Conservation (phyloP, 1,140 invertebrate species). For the Apis florea region DNA sequence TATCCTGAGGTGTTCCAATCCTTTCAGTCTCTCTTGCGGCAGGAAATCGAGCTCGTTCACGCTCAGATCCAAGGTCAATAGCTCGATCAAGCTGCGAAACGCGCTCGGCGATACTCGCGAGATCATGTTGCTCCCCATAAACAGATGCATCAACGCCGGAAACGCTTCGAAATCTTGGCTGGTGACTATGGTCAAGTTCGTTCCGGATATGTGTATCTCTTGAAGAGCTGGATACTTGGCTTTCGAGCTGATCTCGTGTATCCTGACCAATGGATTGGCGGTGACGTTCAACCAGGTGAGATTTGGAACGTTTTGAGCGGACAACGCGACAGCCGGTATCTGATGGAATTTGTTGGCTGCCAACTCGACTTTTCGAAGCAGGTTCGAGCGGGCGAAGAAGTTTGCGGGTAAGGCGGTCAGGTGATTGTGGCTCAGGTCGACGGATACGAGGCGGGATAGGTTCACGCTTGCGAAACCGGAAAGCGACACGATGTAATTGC, state of each 20-base stretch:
- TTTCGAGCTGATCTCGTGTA: slow-evolving; percentile 84
- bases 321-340: slow-evolving; percentile 89
- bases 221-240: slow-evolving; percentile 86
- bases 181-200: slow-evolving; percentile 91
- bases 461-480: slow-evolving; percentile 88
- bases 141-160: slow-evolving; percentile 87
- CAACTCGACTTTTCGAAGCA: slow-evolving; percentile 88
- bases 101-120: slow-evolving; percentile 91
- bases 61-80: slow-evolving; percentile 90
- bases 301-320: slow-evolving; percentile 86
- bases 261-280: slow-evolving; percentile 88
- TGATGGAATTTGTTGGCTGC: slow-evolving; percentile 90
- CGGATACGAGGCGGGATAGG: slow-evolving; percentile 85
- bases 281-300: slow-evolving; percentile 90
- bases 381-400: slow-evolving; percentile 87
- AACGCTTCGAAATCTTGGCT: slow-evolving; percentile 94
- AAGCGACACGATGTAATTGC: slow-evolving; percentile 87
- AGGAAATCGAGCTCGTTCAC: slow-evolving; percentile 91
- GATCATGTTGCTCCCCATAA: slow-evolving; percentile 88
- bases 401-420: slow-evolving; percentile 88
- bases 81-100: slow-evolving; percentile 87
- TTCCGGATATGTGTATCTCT: slow-evolving; percentile 90
- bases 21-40: slow-evolving; percentile 91
- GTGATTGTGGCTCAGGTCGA: slow-evolving; percentile 88
- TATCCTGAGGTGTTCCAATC: slow-evolving; percentile 85